These are phyloP conservation scores for Rachycentron canadum DNA, from an alignment of 2,797 vertebrate genomes.

Conservation along the genomic window DNA sequence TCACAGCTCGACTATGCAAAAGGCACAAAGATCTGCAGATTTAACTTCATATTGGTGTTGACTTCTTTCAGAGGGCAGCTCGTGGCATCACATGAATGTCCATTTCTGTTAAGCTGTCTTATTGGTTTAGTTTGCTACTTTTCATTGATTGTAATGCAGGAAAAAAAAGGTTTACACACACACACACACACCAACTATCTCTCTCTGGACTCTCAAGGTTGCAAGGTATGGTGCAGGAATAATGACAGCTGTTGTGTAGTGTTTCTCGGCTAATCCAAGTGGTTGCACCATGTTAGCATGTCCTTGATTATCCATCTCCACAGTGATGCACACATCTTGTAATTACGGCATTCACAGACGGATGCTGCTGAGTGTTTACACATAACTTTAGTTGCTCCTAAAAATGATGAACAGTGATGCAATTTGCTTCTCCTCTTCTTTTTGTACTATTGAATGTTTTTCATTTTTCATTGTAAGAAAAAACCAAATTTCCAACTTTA, in stretches of 20 bases:
- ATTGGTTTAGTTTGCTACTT: not conserved
- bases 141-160: not conserved
- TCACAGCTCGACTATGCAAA: constrained; percentile 35
- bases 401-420: not conserved
- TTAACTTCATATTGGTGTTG: constrained; percentile 9
- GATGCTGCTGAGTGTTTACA: constrained; percentile 46
- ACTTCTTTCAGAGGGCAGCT: not conserved
- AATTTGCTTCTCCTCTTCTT: not conserved
- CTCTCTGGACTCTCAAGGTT: constrained; percentile 39
- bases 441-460: not conserved
- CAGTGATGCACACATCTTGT: constrained; percentile 45
- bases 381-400: constrained; percentile 32
- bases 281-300: constrained; percentile 24
- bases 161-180: not conserved
- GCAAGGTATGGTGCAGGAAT: constrained; percentile 24
- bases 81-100: not conserved
- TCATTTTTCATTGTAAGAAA: not conserved
- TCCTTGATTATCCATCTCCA: constrained; percentile 56
- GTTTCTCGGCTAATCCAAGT: constrained; percentile 26
- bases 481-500: constrained; percentile 1
- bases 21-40: constrained; percentile 25
- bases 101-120: not conserved
- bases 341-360: constrained; percentile 60
- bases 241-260: constrained; percentile 48
- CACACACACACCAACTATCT: not conserved